Conservation (phyloP, 1,140 invertebrate genomes). For the Asobara japonica region DNA sequence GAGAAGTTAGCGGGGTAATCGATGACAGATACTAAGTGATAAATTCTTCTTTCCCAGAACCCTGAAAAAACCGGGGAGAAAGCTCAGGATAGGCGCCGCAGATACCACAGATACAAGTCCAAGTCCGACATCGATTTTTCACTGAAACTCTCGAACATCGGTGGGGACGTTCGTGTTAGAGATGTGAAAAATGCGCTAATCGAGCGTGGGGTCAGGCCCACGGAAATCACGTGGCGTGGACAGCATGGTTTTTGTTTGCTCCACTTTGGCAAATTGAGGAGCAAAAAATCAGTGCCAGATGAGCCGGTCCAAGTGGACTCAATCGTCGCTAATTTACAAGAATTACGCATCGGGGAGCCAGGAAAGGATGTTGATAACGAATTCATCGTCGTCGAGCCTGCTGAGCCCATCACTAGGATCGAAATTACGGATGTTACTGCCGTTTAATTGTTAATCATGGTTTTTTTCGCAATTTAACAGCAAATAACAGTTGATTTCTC, state of each 20-base stretch:
- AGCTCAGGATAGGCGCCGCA: constrained; percentile 28
- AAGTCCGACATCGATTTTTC: constrained; percentile 67
- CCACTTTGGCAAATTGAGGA: constrained; percentile 71
- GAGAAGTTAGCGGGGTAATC: too few species aligned
- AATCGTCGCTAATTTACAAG: constrained; percentile 68
- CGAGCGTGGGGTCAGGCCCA: constrained; percentile 73
- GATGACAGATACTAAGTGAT: too few species aligned
- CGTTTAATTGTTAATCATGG: constrained; percentile 51
- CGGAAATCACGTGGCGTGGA: constrained; percentile 74
- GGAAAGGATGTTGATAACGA: constrained; percentile 42
- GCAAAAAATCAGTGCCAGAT: constrained; percentile 54
- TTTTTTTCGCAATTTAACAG: constrained; percentile 23
- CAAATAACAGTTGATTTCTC: too few species aligned
- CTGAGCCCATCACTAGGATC: constrained; percentile 64
- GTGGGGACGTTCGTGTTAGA: constrained; percentile 70
- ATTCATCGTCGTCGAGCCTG: constrained; percentile 61
- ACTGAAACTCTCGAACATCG: constrained; percentile 72
- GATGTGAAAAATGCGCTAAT: constrained; percentile 73
- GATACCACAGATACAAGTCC: constrained; percentile 33
- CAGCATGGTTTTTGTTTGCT: constrained; percentile 73
- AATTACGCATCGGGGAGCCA: constrained; percentile 59
- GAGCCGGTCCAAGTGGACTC: constrained; percentile 65
- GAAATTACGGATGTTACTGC: constrained; percentile 65
- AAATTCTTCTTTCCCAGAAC: constrained; percentile 26
- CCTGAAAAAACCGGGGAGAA: constrained; percentile 44